phyloP scores from a whole-genome alignment of 2,113 vertebrate species.

The Tyrannus savana region DNA sequence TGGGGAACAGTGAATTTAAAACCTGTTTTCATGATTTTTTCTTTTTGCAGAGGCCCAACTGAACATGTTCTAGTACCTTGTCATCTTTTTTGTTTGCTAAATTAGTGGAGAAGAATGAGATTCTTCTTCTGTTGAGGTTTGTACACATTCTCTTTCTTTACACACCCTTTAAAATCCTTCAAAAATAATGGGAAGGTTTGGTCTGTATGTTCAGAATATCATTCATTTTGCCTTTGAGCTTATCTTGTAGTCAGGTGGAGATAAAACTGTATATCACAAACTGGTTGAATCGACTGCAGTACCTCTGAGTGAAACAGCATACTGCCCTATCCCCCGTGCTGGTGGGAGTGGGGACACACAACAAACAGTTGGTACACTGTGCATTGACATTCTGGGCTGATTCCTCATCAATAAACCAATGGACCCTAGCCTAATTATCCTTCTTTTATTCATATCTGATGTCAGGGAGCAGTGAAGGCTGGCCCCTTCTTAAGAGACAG shows the following conservation, averaged over 20 bases:
- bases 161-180: not conserved
- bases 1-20: not conserved
- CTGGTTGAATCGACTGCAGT: rapidly evolving
- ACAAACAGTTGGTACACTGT: rapidly evolving
- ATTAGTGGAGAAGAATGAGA: not conserved
- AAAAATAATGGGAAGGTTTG: not conserved
- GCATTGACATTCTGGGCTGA: not conserved
- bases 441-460: not conserved
- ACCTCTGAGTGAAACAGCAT: not conserved
- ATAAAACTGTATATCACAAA: not conserved
- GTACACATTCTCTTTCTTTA: not conserved
- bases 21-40: not conserved
- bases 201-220: not conserved
- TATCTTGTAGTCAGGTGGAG: not conserved
- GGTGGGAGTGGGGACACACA: too few species aligned
- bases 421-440: not conserved
- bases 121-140: not conserved
- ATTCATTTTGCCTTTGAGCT: not conserved
- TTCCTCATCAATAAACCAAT: not conserved
- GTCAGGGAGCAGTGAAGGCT: not conserved
- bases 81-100: not conserved
- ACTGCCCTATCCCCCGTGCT: rapidly evolving
- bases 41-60: not conserved
- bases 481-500: not conserved
- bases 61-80: not conserved